These are phyloP conservation scores for Sebastolobus alascanus DNA, from an alignment of 2,797 vertebrate genomes.

Conservation along the genomic window DNA sequence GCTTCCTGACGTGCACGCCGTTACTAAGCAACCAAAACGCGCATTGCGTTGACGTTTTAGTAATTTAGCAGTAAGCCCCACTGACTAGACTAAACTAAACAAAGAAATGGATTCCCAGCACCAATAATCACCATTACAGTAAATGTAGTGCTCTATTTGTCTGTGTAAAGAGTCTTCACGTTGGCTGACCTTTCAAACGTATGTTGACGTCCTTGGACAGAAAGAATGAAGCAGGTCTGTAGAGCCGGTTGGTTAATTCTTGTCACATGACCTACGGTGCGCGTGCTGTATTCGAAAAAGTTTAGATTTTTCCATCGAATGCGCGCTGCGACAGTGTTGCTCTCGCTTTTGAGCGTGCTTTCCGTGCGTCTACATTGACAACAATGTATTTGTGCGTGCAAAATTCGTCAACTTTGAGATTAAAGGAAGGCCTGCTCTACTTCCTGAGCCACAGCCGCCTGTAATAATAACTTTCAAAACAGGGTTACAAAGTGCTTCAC, in stretches of 20 bases:
- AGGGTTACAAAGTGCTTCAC: background rate
- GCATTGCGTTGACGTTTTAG: background rate
- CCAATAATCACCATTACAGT: background rate
- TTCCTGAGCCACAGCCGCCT: background rate
- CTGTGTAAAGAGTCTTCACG: background rate
- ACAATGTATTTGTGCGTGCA: background rate
- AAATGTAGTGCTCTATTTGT: background rate
- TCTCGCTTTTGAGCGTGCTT: background rate
- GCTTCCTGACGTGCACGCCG: background rate
- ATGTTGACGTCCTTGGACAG: background rate
- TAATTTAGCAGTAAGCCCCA: background rate
- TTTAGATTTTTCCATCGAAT: background rate
- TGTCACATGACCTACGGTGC: background rate
- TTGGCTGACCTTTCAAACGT: background rate
- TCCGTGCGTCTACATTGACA: background rate
- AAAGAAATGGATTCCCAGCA: conserved; percentile 1
- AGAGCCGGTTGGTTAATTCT: background rate
- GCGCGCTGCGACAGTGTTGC: too few species aligned
- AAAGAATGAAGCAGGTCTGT: background rate
- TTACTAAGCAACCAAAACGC: background rate
- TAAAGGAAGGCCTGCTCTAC: background rate
- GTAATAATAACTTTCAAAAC: background rate
- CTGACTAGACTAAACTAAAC: background rate
- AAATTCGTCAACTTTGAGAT: background rate
- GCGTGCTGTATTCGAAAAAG: background rate